phyloP scores from a whole-genome alignment of 2,797 vertebrate genomes.

The Fringilla coelebs region DNA sequence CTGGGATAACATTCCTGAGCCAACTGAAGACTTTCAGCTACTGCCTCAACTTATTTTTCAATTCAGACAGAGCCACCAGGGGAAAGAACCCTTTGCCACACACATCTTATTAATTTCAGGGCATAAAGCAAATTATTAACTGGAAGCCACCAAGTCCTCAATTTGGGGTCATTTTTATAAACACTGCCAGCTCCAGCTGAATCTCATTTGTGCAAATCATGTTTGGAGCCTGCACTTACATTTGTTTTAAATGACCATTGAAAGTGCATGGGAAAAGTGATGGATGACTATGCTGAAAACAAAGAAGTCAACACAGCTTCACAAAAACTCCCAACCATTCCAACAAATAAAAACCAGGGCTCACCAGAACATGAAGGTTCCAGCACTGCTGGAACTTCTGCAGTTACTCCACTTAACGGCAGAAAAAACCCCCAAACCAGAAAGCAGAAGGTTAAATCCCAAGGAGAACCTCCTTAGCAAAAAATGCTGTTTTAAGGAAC shows the following conservation, averaged over 20 bases:
- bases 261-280: not conserved
- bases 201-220: not conserved
- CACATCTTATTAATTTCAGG: not conserved
- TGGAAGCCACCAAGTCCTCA: not conserved
- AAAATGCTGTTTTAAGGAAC: not conserved
- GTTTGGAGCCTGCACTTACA: not conserved
- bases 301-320: not conserved
- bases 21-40: not conserved
- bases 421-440: rapidly evolving
- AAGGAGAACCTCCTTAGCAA: not conserved
- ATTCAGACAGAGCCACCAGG: not conserved
- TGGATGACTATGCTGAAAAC: not conserved
- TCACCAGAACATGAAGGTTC: not conserved
- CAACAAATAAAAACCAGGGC: not conserved
- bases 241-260: not conserved
- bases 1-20: not conserved
- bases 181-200: not conserved
- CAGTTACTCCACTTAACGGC: not conserved
- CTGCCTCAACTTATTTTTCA: not conserved
- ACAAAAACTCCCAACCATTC: not conserved
- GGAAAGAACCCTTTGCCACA: not conserved
- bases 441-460: not conserved
- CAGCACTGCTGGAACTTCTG: not conserved
- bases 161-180: not conserved
- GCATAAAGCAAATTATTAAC: not conserved